Evolutionary conservation across 2,888 invertebrate species (phyloP).

Genomic region (Argyresthia albistria): DNA sequence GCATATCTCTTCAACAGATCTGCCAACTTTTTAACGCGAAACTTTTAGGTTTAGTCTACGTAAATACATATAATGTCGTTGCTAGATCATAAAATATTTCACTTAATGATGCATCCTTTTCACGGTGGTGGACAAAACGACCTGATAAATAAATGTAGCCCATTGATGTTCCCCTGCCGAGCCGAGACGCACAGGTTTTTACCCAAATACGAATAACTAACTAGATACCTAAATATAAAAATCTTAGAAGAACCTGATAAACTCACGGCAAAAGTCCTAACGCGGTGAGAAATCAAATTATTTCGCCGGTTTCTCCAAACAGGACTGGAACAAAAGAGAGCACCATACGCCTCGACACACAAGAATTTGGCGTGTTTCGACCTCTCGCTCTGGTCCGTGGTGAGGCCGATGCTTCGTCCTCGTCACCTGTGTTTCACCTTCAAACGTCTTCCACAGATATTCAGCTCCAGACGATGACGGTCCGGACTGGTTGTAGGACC

Average conservation of each 20-base stretch:
- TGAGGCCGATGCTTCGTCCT: conserved; percentile 43
- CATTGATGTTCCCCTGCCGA: no score
- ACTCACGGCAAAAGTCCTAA: neutral
- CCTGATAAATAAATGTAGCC: no score
- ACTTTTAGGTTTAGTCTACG: no score
- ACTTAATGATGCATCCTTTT: no score
- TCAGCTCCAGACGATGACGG: conserved; percentile 53
- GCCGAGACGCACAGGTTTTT: no score
- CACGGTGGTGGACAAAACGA: no score
- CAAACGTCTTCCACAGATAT: conserved; percentile 63
- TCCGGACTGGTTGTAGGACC: conserved; percentile 52
- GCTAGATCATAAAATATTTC: no score
- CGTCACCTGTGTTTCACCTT: conserved; percentile 62
- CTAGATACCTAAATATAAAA: neutral
- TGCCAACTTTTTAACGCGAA: no score
- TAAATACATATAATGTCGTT: no score
- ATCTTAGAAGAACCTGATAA: neutral
- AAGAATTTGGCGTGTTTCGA: conserved; percentile 50
- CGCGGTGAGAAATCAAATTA: no score
- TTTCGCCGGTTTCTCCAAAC: no score
- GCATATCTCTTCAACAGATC: no score
- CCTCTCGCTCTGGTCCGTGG: conserved; percentile 50
- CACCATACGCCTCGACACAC: conserved; percentile 36
- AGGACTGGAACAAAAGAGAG: conserved; percentile 15
- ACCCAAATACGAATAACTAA: neutral